These are phyloP conservation scores for Sorex maritimensis DNA, from an alignment of 2,797 vertebrate genomes.

Conservation along the genomic window DNA sequence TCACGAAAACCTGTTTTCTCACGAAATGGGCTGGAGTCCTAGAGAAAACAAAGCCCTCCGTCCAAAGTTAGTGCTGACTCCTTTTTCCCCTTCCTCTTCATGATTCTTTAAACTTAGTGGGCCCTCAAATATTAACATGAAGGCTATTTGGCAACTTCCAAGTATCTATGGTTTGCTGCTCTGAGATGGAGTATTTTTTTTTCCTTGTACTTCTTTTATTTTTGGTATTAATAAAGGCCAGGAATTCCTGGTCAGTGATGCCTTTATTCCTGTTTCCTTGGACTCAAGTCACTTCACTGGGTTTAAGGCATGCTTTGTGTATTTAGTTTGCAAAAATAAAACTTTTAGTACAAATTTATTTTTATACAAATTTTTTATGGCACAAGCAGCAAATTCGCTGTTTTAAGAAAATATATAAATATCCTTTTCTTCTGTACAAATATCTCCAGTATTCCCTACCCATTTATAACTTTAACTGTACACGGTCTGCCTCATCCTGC, in stretches of 20 bases:
- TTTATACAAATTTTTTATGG: constrained; percentile 97
- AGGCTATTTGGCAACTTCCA: constrained; percentile 89
- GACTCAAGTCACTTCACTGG: constrained; percentile 91
- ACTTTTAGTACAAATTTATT: constrained; percentile 96
- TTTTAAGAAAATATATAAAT: constrained; percentile 99
- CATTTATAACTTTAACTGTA: constrained; percentile 91
- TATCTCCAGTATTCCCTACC: constrained; percentile 90
- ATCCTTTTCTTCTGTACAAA: constrained; percentile 97
- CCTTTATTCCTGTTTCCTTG: constrained; percentile 89
- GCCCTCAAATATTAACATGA: constrained; percentile 85
- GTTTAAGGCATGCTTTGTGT: constrained; percentile 98
- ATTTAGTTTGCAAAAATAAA: constrained; percentile 95
- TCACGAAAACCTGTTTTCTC: constrained; percentile 72
- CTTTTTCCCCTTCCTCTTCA: constrained; percentile 80
- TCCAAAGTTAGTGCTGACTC: constrained; percentile 80
- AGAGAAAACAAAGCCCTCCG: constrained; percentile 89
- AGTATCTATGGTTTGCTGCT: constrained; percentile 88
- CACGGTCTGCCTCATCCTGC: constrained; percentile 86
- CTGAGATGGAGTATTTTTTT: constrained; percentile 84
- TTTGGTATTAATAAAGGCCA: constrained; percentile 94
- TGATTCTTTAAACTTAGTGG: constrained; percentile 84
- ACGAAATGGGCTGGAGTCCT: constrained; percentile 82
- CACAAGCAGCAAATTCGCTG: constrained; percentile 95
- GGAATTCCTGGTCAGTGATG: constrained; percentile 87
- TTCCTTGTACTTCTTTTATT: constrained; percentile 73